phyloP scores from a whole-genome alignment of 2,797 vertebrate genomes.

The Synanceia verrucosa region DNA sequence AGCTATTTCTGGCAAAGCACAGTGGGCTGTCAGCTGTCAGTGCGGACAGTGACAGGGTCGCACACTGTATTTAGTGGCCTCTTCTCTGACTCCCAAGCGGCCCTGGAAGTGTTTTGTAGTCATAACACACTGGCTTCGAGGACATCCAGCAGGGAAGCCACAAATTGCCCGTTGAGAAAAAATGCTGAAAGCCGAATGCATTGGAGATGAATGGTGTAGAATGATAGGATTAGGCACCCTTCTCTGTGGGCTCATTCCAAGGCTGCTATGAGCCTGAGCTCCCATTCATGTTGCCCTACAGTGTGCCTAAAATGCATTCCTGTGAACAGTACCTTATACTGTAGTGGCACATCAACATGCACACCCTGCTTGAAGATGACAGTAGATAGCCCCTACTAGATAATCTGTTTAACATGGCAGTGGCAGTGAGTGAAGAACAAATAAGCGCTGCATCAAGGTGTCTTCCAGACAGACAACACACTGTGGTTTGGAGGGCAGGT shows the following conservation, averaged over 20 bases:
- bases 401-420: constrained; percentile 63
- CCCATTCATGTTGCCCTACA: constrained; percentile 63
- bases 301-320: constrained; percentile 61
- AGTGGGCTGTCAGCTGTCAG: constrained; percentile 72
- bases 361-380: constrained; percentile 45
- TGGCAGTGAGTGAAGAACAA: constrained; percentile 38
- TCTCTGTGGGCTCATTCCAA: constrained; percentile 76
- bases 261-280: constrained; percentile 67
- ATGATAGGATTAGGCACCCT: constrained; percentile 79
- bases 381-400: constrained; percentile 49
- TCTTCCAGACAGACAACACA: constrained; percentile 24
- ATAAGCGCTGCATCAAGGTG: constrained; percentile 42
- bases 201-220: constrained; percentile 83
- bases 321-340: constrained; percentile 51
- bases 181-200: constrained; percentile 78
- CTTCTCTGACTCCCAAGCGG: constrained; percentile 67
- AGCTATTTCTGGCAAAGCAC: constrained; percentile 68
- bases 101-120: constrained; percentile 77
- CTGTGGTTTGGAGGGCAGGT: constrained; percentile 17
- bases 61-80: constrained; percentile 76
- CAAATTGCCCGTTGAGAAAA: constrained; percentile 82
- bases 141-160: constrained; percentile 77
- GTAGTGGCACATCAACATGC: constrained; percentile 48
- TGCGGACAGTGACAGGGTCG: constrained; percentile 66
- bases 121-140: constrained; percentile 77